Base-by-base conservation (phyloP, 1,140 invertebrate species). In the Euura lappo region DNA sequence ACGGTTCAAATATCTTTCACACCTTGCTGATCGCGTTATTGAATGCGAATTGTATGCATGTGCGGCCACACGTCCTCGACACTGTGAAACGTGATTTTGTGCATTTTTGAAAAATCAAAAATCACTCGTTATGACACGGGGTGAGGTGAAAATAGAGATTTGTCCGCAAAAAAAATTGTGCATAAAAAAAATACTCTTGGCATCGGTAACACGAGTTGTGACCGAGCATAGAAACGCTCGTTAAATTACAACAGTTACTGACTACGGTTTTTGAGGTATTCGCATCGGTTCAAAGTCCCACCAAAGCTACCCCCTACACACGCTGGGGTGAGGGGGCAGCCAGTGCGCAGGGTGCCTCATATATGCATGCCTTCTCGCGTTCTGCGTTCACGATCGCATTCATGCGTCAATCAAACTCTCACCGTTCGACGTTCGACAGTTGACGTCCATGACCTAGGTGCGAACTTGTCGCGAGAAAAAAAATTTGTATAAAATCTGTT, bases 181-280 rank as follows among this genome's bases (percentile, higher is more conserved):
- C 13, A 60, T 6, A 3, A 60, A 60, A 60, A 60, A 60, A 60
- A 60, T n/a, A n/a, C 51, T 60, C 51, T 60, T 60, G 51, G 51
- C 51, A 60, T 60, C 51, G 51, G 51, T 60, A 60, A 60, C 51
- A 60, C 51, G 51, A 60, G 51, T 60, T 60, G 51, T 60, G 51
- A 60, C 51, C 51, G 51, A 60, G 51, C n/a, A 74, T 75, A 78
- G 79, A 75, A 66, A 8, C 72, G 77, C 80, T 81, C 79, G 79
- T 81, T 81, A 81, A 80, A 81, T 80, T 79, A 80, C 76, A 77
- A 81, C 80, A 81, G 79, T 78, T 79, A 75, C 71, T 69, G 78
- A 80, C 71, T 74, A 73, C 46, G 65, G 77, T 28, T 79, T 71
- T 79, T 78, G 76, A 71, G 65, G 71, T 72, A 44, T 28, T 65